phyloP scores from a whole-genome alignment of 2,113 vertebrate genomes.

The Rhinopomastus cyanomelas region DNA sequence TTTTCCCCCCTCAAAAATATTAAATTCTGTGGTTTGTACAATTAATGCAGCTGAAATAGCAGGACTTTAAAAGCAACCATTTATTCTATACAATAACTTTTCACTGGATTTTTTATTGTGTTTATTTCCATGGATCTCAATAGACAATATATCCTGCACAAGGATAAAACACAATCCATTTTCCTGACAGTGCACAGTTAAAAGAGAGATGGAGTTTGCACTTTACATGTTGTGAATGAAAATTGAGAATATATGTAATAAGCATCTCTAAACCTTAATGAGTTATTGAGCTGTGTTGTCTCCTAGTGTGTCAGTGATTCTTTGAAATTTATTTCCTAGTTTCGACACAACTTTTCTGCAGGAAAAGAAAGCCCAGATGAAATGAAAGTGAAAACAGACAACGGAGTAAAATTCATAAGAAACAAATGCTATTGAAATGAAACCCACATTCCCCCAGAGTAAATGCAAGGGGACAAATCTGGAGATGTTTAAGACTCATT shows the following conservation, averaged over 20 bases:
- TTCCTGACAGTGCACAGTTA: neutral
- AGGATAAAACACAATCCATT: constrained; percentile 31
- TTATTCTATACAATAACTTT: constrained; percentile 28
- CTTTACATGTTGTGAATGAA: constrained; percentile 32
- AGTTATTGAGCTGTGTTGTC: constrained; percentile 55
- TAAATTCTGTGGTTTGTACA: constrained; percentile 25
- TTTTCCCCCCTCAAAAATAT: constrained; percentile 9
- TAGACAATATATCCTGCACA: neutral
- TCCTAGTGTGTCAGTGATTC: constrained; percentile 27
- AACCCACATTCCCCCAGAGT: neutral
- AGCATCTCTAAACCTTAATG: constrained; percentile 48
- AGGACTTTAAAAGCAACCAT: constrained; percentile 8
- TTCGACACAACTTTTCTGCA: constrained; percentile 19
- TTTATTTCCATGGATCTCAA: constrained; percentile 39
- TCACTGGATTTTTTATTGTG: constrained; percentile 7
- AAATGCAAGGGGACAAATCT: neutral
- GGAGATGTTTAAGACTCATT: no score
- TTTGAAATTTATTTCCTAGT: constrained; percentile 50
- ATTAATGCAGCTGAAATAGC: constrained; percentile 43
- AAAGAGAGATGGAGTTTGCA: constrained; percentile 40
- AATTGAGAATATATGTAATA: constrained; percentile 50
- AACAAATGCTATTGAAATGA: neutral
- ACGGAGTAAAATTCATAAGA: constrained; percentile 25
- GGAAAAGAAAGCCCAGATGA: constrained; percentile 8
- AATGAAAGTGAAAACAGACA: constrained; percentile 29